Evolutionary conservation across 2,113 vertebrate genomes (phyloP).

Genomic region (Murina feae): DNA sequence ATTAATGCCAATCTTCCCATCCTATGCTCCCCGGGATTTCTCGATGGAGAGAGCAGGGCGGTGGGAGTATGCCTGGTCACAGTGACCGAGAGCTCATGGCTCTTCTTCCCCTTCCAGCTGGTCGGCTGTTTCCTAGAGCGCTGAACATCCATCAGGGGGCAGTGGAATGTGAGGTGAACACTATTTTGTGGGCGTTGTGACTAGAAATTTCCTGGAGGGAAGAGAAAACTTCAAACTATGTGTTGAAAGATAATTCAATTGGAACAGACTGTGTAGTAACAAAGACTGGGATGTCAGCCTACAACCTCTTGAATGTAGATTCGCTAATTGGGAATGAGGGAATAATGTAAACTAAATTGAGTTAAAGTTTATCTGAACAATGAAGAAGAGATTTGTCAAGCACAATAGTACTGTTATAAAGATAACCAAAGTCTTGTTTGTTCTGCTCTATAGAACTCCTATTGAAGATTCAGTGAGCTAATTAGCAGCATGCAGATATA

Average conservation of each 20-base stretch:
- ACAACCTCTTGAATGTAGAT: neutral
- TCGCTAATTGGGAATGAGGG: neutral
- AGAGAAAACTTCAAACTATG: neutral
- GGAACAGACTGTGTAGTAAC: neutral
- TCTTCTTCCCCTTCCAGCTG: neutral
- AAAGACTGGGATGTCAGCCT: neutral
- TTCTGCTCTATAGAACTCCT: neutral
- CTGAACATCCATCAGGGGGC: neutral
- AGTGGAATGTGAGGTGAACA: too few species aligned
- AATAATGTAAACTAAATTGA: neutral
- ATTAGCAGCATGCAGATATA: slow-evolving; percentile 33
- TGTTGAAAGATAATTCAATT: neutral
- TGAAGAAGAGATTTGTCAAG: neutral
- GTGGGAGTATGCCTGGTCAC: neutral
- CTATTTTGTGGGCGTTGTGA: neutral
- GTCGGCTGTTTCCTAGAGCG: neutral
- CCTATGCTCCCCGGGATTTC: neutral
- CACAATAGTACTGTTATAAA: neutral
- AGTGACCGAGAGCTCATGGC: too few species aligned
- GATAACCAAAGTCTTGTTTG: neutral
- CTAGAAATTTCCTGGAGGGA: neutral
- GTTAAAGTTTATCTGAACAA: slow-evolving; percentile 4
- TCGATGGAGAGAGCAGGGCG: neutral
- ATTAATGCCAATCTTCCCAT: neutral
- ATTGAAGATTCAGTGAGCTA: slow-evolving; percentile 33